phyloP scores from a whole-genome alignment of 2,113 vertebrate species.

The Orthonyx spaldingii region DNA sequence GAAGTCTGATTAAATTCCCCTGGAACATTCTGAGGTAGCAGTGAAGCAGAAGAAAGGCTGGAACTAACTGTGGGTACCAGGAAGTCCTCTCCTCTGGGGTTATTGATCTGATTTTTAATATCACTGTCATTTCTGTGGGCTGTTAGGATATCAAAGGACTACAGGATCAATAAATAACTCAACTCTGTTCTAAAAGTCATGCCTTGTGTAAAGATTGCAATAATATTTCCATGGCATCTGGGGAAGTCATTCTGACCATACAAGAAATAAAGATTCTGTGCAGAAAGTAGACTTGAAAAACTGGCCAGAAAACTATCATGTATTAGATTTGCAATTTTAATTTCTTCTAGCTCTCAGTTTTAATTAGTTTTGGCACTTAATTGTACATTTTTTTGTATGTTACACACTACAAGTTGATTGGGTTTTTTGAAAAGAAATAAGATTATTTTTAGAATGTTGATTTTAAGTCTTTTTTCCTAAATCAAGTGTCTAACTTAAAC shows the following conservation, averaged over 20 bases:
- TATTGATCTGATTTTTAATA: neutral
- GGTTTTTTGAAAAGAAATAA: neutral
- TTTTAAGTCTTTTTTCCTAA: neutral
- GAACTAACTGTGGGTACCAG: neutral
- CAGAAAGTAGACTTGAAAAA: neutral
- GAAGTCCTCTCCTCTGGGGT: neutral
- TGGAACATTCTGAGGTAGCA: neutral
- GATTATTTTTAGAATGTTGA: neutral
- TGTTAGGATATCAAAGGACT: neutral
- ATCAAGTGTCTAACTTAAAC: neutral
- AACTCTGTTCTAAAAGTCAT: neutral
- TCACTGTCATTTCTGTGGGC: neutral
- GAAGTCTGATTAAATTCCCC: neutral
- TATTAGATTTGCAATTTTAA: neutral
- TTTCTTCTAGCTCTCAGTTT: neutral
- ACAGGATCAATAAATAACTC: neutral
- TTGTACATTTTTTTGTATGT: neutral
- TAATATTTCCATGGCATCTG: neutral
- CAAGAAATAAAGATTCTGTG: neutral
- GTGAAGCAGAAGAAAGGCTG: neutral
- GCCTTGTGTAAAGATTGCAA: rapidly evolving
- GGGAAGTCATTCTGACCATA: neutral
- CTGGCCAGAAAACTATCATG: rapidly evolving
- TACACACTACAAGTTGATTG: rapidly evolving
- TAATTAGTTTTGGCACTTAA: neutral